Evolutionary conservation across 1,140 invertebrate species (phyloP).

Genomic region (Cydia amplana): DNA sequence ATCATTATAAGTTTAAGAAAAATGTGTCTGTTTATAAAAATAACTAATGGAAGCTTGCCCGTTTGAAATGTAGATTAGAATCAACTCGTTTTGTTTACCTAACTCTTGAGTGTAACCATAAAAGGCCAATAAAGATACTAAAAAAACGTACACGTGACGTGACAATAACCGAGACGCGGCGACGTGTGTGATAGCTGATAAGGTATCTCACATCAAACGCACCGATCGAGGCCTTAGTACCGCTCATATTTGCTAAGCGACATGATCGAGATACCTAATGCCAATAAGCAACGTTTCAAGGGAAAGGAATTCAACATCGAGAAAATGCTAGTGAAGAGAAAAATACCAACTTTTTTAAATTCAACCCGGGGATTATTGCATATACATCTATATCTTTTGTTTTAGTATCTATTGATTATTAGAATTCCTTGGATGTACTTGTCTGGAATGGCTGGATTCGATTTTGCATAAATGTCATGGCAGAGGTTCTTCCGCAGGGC

Average conservation of each 20-base stretch:
- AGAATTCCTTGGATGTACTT: too few relatives aligned
- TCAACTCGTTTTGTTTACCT: slow-evolving; percentile 1
- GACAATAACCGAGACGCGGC: slow-evolving; percentile 32
- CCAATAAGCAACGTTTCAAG: background rate
- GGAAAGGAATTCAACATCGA: background rate
- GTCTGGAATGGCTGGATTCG: background rate
- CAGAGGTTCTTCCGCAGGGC: background rate
- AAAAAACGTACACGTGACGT: slow-evolving; percentile 27
- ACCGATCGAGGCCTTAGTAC: slow-evolving; percentile 34
- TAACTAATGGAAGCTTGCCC: background rate
- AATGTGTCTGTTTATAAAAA: background rate
- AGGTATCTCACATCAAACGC: slow-evolving; percentile 46
- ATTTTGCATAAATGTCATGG: background rate
- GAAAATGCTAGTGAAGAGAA: background rate
- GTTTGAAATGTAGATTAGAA: background rate
- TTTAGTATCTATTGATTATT: too few relatives aligned
- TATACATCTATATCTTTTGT: too few relatives aligned
- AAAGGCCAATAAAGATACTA: slow-evolving; percentile 10
- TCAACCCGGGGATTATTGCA: too few relatives aligned
- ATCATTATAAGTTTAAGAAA: background rate
- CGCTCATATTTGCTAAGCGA: slow-evolving; percentile 13
- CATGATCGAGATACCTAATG: slow-evolving; percentile 15
- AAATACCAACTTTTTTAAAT: background rate
- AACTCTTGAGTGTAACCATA: slow-evolving; percentile 10
- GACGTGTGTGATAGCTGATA: slow-evolving; percentile 44